Conservation (phyloP, 1,140 invertebrate species). For the Aporrectodea caliginosa region DNA sequence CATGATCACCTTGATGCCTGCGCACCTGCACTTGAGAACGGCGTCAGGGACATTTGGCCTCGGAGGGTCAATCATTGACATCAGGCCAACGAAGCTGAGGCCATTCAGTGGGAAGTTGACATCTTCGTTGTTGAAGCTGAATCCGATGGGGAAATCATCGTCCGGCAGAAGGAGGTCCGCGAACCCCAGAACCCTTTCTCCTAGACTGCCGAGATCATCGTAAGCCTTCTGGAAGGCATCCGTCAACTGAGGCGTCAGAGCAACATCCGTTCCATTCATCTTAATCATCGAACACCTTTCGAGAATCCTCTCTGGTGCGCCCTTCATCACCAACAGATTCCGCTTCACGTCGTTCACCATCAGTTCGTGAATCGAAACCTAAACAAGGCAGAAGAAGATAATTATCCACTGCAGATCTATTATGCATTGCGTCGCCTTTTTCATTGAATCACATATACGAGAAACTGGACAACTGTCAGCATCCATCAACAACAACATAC, state of each 20-base stretch:
- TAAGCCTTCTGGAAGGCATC: slow-evolving; percentile 23
- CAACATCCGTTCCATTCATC: slow-evolving; percentile 91
- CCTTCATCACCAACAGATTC: slow-evolving; percentile 97
- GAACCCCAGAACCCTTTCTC: slow-evolving; percentile 95
- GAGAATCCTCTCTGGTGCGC: slow-evolving; percentile 95
- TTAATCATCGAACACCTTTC: slow-evolving; percentile 93
- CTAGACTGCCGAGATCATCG: slow-evolving; percentile 80
- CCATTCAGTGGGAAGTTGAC: slow-evolving; percentile 88
- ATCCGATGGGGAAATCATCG: slow-evolving; percentile 82
- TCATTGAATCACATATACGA: no score
- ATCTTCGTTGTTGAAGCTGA: slow-evolving; percentile 81
- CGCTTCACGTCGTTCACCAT: slow-evolving; percentile 85
- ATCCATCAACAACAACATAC: no score
- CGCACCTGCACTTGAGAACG: slow-evolving; percentile 95
- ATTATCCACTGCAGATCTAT: no score
- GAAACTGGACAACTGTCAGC: no score
- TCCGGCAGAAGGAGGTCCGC: slow-evolving; percentile 83
- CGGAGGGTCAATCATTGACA: slow-evolving; percentile 98
- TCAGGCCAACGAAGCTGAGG: slow-evolving; percentile 92
- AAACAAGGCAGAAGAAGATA: no score
- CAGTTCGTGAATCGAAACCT: slow-evolving; percentile 92
- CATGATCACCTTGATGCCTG: slow-evolving; percentile 84
- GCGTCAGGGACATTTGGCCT: slow-evolving; percentile 73
- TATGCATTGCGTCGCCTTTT: no score
- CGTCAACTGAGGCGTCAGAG: slow-evolving; percentile 71